Conservation (phyloP, 2,888 invertebrate species). For the Odontocolon sp. region DNA sequence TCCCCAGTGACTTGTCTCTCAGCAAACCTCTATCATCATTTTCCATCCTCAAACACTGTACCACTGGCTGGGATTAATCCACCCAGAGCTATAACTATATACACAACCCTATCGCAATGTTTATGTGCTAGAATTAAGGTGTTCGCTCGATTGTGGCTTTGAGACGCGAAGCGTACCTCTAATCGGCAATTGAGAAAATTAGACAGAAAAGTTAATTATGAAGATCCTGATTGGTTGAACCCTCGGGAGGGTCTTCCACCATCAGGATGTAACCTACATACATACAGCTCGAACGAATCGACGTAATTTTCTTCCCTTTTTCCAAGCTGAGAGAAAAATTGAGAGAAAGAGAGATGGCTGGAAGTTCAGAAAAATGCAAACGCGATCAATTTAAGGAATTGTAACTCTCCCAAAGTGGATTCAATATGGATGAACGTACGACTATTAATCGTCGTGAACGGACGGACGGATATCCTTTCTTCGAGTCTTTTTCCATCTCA, state of each 20-base stretch:
- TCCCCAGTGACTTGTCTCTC: conserved; percentile 56
- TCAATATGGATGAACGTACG: conserved; percentile 63
- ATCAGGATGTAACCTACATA: too few species aligned
- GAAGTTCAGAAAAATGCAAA: conserved; percentile 54
- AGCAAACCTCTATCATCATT: conserved; percentile 55
- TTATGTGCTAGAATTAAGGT: conserved; percentile 49
- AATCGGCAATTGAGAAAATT: conserved; percentile 76
- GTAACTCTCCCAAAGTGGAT: conserved; percentile 59
- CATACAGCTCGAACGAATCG: conserved; percentile 33
- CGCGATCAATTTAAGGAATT: conserved; percentile 59
- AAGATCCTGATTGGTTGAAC: conserved; percentile 77
- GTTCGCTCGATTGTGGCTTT: background rate
- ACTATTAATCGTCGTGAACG: conserved; percentile 61
- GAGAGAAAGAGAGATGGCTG: background rate
- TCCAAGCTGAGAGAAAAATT: conserved; percentile 1
- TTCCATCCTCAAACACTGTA: conserved; percentile 41
- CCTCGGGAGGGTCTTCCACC: conserved; percentile 71
- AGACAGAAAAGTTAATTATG: conserved; percentile 78
- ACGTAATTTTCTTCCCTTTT: background rate
- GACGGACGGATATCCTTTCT: conserved; percentile 40
- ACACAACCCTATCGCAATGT: conserved; percentile 53
- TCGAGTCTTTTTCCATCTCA: background rate
- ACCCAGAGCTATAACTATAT: background rate
- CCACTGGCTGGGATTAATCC: conserved; percentile 39
- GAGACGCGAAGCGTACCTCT: conserved; percentile 64